These are phyloP conservation scores for Cyanoliseus patagonus DNA, from an alignment of 2,113 vertebrate genomes.

Conservation along the genomic window DNA sequence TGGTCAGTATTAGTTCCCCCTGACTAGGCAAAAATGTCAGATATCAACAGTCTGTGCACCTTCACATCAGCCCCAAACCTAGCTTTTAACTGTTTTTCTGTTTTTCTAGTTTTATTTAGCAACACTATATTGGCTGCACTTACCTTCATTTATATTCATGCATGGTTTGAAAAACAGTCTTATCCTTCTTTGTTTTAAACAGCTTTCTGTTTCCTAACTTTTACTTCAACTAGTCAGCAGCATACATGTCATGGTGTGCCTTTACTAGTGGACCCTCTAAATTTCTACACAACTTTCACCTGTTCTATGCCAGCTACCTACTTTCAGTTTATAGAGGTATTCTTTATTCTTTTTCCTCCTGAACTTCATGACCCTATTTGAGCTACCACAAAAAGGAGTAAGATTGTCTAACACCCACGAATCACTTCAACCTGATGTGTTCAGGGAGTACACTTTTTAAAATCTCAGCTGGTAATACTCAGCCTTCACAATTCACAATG, in stretches of 20 bases:
- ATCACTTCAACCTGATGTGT: not conserved
- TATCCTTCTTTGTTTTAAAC: not conserved
- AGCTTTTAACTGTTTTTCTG: not conserved
- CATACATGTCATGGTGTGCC: not conserved
- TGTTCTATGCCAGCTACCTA: not conserved
- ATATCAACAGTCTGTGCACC: not conserved
- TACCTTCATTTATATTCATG: not conserved
- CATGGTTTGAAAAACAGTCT: not conserved
- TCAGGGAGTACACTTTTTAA: not conserved
- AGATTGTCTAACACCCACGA: not conserved
- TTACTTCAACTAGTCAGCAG: not conserved
- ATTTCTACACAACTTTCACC: not conserved
- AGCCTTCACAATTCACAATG: not conserved
- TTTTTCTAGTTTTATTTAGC: not conserved
- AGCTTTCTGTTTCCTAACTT: not conserved
- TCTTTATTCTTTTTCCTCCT: not conserved
- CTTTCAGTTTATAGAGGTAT: conserved; percentile 31
- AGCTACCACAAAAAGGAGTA: conserved; percentile 3
- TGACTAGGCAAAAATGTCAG: not conserved
- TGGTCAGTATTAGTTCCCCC: not conserved
- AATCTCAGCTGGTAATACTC: not conserved
- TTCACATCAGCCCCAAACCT: not conserved
- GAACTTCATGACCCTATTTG: conserved; percentile 14
- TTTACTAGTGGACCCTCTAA: not conserved
- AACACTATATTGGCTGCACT: not conserved